These are phyloP conservation scores for Pollachius pollachius DNA, from an alignment of 2,113 vertebrate genomes.

Conservation along the genomic window DNA sequence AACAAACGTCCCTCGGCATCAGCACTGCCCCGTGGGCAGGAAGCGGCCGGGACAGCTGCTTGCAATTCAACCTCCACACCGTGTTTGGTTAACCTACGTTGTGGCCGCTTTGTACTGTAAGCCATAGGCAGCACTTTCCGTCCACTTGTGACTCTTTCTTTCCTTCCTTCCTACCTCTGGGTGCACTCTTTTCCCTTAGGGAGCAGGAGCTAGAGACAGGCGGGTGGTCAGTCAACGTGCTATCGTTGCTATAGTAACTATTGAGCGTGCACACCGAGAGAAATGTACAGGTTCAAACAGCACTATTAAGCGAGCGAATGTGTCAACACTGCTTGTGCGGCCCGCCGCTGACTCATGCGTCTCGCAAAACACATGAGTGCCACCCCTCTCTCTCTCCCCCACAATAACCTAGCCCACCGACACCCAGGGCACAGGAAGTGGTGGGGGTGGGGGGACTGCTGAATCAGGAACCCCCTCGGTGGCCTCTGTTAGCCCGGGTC, in stretches of 20 bases:
- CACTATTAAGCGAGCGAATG: too few relatives aligned
- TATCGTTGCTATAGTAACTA: too few relatives aligned
- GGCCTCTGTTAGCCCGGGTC: too few relatives aligned
- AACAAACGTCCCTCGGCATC: constrained; percentile 37
- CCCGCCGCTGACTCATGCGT: too few relatives aligned
- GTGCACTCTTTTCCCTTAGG: not conserved
- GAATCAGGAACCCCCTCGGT: constrained; percentile 55
- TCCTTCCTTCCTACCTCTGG: not conserved
- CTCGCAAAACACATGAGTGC: too few relatives aligned
- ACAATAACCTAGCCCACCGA: constrained; percentile 2
- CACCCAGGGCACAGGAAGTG: constrained; percentile 57
- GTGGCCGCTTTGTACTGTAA: constrained; percentile 44
- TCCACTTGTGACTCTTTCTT: not conserved
- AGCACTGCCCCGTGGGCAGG: constrained; percentile 60
- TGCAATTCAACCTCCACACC: constrained; percentile 62
- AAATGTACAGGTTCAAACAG: too few relatives aligned
- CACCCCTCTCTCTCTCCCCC: too few relatives aligned
- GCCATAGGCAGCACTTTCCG: not conserved
- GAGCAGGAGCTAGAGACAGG: too few relatives aligned
- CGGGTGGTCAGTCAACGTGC: too few relatives aligned
- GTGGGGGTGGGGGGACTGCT: constrained; percentile 48
- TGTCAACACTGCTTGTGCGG: too few relatives aligned
- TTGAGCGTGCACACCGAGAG: too few relatives aligned
- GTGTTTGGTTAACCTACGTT: constrained; percentile 69
- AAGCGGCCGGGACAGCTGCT: constrained; percentile 67